Evolutionary conservation across 2,113 vertebrate species (phyloP).

Genomic region (Halichoerus grypus): DNA sequence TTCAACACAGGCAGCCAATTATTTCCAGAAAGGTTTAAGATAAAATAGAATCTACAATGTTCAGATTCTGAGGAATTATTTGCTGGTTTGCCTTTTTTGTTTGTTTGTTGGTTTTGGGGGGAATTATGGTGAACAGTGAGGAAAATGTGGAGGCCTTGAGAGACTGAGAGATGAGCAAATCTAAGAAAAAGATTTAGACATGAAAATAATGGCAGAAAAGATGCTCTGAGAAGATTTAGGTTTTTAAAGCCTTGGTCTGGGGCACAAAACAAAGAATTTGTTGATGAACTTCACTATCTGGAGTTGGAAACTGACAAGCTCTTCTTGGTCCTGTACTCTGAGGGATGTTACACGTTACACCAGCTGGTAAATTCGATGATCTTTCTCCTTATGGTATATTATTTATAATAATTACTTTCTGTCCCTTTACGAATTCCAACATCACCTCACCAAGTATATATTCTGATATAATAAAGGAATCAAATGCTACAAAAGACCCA

Average conservation of each 20-base stretch:
- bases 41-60: neutral
- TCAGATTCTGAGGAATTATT: neutral
- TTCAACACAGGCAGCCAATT: neutral
- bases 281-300: neutral
- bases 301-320: neutral
- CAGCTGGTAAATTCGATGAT: neutral
- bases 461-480: neutral
- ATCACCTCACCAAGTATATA: neutral
- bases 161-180: neutral
- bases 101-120: neutral
- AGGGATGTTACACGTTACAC: neutral
- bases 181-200: slow-evolving; percentile 5
- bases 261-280: neutral
- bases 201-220: neutral
- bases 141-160: neutral
- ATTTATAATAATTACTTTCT: neutral
- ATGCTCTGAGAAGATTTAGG: neutral
- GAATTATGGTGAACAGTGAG: neutral
- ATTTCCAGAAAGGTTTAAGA: neutral
- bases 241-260: slow-evolving; percentile 4
- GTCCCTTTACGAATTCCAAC: neutral
- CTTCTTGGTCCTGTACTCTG: neutral
- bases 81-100: neutral
- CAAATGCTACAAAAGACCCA: neutral
- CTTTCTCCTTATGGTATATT: neutral